Evolutionary conservation across 2,888 invertebrate genomes (phyloP), one percentile per base, ranked within the genome.

Genomic region (Thyatira batis): DNA sequence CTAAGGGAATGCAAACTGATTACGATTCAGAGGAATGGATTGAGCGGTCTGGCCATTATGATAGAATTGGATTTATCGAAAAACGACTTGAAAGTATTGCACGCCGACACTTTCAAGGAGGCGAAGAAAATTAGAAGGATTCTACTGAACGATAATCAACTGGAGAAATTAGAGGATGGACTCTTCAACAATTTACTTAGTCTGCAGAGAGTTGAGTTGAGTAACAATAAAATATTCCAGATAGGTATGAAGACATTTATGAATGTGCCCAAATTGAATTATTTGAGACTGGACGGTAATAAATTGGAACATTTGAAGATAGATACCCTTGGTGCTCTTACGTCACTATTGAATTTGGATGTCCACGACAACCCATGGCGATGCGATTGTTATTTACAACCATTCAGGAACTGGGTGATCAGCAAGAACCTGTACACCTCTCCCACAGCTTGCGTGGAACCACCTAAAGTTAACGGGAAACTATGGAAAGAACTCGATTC

Each of bases 311-410:
- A 93, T 51, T 82, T 97, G 49, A 93, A 93, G 70, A 89, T 94
- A 48, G 94, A 95, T 57, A 94, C 95, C 5, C 93, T 97, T 55
- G 92, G 93, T 53, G 92, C 93, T 28, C 85, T 97, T 51, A 92
- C 93, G 1, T 95, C 94, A 60, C 83, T 98, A 51, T 94, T 94
- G 23, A 95, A 95, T 70, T 88, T 98, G 45, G 95, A 95, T 52
- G 91, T 98, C 0, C 94, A 95, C 61, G 94, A 95, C 58, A 98
- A 98, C 79, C 96, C 96, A 0, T 98, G 98, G 98, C 93, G 95
- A 57, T 98, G 98, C 77, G 97, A 98, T 76, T 98, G 98, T 74
- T 94, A 95, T 60, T 87, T 98, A 52, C 95, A 96, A 73, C 93
- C 94, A 17, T 96, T 98, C 64, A 94, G 97, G 46, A 95, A 96